Base-by-base conservation (phyloP, 1,140 invertebrate genomes). In the Pseudomyrmex dendroicus region DNA sequence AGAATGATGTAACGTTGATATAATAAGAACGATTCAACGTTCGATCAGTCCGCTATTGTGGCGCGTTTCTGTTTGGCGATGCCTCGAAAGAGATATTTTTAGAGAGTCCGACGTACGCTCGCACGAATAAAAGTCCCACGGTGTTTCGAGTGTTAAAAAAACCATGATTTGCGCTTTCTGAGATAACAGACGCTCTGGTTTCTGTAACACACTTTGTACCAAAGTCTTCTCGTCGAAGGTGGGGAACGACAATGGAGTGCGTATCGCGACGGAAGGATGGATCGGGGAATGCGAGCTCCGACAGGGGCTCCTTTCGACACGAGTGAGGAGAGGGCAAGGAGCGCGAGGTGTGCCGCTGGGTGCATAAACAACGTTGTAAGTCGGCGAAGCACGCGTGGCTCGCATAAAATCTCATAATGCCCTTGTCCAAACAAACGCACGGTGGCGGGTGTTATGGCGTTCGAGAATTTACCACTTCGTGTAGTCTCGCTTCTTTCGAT, bases 321-420 rank as follows among this genome's bases (percentile, higher is more conserved):
- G 72, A 50, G 35, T 70, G 61, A 50, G 46, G 44, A 54, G 56
- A 15, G 35, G n/a, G 20, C 5, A 15, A 17, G 74, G 7, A 17
- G 20, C 64, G 48, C 67, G 85, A 64, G 84, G 62, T 87, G 86
- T 76, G 83, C 86, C 82, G 66, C 68, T 48, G 85, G 86, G 72
- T 88, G 87, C 88, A 89, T 89, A 89, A 89, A 89, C 88, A 89
- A 83, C 82, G 56, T 62, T 76, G 76, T 84, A 72, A 78, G 78
- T 86, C 74, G 59, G 80, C 78, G 87, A 88, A 89, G 80, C 85
- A 82, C 89, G 83, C 85, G 83, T 67, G 73, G 84, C 76, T 84
- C 73, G 86, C 85, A 90, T 90, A 90, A 90, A 90, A 89, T 90
- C 90, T 90, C 90, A 90, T 90, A 90, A 90, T 90, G 89, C 86